Conservation (phyloP, 1,140 invertebrate genomes). For the Aphelinus certus region DNA sequence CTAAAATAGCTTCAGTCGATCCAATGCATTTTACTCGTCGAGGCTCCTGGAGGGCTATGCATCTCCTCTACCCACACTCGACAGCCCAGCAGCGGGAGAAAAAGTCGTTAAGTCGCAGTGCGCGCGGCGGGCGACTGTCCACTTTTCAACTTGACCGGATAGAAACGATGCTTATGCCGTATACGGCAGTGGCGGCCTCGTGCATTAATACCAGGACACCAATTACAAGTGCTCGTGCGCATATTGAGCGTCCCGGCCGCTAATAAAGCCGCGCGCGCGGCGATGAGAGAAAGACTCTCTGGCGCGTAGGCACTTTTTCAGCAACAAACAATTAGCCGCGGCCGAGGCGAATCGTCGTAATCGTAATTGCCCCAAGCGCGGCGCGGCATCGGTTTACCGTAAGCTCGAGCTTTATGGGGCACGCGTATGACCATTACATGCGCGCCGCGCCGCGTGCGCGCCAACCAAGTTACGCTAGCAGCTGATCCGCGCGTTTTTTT, state of each 20-base stretch:
- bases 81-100: conserved; percentile 5
- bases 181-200: conserved; percentile 9
- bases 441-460: neutral
- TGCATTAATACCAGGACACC: conserved; percentile 31
- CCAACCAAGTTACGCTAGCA: conserved; percentile 21
- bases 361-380: conserved; percentile 20
- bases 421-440: conserved; percentile 7
- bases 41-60: too few species aligned
- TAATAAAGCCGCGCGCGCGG: conserved; percentile 29
- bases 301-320: conserved; percentile 11
- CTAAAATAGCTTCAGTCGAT: too few species aligned
- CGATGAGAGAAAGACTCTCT: conserved; percentile 15
- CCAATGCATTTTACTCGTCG: too few species aligned
- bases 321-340: conserved; percentile 36
- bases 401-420: neutral
- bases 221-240: conserved; percentile 23
- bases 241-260: conserved; percentile 28
- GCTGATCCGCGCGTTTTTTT: conserved; percentile 8
- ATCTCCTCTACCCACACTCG: too few species aligned
- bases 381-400: neutral
- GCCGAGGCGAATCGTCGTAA: conserved; percentile 37
- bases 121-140: conserved; percentile 17
- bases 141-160: conserved; percentile 26
- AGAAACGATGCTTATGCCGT: conserved; percentile 23
- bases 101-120: conserved; percentile 31